Conservation (phyloP, 2,888 invertebrate genomes). For the Volucella inflata region DNA sequence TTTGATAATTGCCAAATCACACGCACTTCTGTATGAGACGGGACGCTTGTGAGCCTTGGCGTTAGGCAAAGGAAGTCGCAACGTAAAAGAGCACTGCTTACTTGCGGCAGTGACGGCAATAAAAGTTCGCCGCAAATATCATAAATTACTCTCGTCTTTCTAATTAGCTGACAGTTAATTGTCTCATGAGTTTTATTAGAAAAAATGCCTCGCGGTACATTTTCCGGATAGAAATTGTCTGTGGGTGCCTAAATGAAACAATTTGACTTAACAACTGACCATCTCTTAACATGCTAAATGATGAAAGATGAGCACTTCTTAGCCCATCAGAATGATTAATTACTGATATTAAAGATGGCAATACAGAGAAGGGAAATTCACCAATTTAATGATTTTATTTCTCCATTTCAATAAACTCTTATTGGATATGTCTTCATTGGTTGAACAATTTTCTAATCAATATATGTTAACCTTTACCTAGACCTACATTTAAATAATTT, state of each 20-base stretch:
- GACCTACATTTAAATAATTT: no score
- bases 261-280: conserved; percentile 28
- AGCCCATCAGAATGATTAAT: conserved; percentile 20
- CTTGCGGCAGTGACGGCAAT: conserved; percentile 17
- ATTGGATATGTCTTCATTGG: no score
- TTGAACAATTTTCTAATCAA: no score
- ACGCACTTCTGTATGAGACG: conserved; percentile 23
- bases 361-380: conserved; percentile 9
- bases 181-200: conserved; percentile 49
- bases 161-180: conserved; percentile 55
- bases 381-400: not conserved
- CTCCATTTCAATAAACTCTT: not conserved
- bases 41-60: not conserved
- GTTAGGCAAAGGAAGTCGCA: not conserved
- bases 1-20: conserved; percentile 50
- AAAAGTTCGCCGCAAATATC: conserved; percentile 36
- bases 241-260: conserved; percentile 11
- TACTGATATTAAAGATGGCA: not conserved
- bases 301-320: conserved; percentile 1
- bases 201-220: conserved; percentile 4
- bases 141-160: conserved; percentile 44
- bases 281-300: conserved; percentile 19
- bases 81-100: not conserved
- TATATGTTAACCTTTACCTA: no score
- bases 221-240: not conserved